Conservation (phyloP, 2,797 vertebrate genomes). For the Hippopotamyrus pictus region DNA sequence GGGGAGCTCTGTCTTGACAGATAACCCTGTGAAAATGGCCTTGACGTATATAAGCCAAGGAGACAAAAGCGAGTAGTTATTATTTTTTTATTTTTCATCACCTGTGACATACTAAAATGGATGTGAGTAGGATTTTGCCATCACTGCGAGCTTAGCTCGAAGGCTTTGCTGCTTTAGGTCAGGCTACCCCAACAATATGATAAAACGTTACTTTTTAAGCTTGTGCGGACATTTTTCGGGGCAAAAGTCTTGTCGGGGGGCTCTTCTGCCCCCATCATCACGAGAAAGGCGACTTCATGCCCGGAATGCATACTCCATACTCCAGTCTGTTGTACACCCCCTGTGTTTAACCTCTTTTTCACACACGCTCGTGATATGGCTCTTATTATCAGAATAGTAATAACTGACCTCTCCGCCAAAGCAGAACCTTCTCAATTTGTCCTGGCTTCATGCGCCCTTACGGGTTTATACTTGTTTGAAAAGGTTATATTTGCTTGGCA, state of each 20-base stretch:
- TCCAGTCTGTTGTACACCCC: conserved; percentile 38
- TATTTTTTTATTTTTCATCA: conserved; percentile 42
- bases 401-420: not conserved
- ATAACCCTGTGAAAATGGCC: conserved; percentile 38
- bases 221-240: not conserved
- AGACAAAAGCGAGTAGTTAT: conserved; percentile 25
- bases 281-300: conserved; percentile 52
- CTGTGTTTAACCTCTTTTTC: conserved; percentile 23
- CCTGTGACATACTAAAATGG: conserved; percentile 46
- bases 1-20: conserved; percentile 20
- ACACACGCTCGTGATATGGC: not conserved
- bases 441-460: not conserved
- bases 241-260: conserved; percentile 14
- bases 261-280: conserved; percentile 47
- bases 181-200: not conserved
- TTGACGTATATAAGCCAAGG: conserved; percentile 32
- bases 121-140: conserved; percentile 31
- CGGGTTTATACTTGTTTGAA: not conserved
- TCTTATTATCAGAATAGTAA: conserved; percentile 2
- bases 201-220: not conserved
- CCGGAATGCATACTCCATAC: conserved; percentile 28
- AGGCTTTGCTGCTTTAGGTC: conserved; percentile 47
- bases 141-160: conserved; percentile 25
- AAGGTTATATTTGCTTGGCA: not conserved
- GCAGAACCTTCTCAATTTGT: conserved; percentile 8